Evolutionary conservation across 2,113 vertebrate genomes (phyloP), one percentile per base, ranked within the genome.

Genomic region (Heliornis fulica): DNA sequence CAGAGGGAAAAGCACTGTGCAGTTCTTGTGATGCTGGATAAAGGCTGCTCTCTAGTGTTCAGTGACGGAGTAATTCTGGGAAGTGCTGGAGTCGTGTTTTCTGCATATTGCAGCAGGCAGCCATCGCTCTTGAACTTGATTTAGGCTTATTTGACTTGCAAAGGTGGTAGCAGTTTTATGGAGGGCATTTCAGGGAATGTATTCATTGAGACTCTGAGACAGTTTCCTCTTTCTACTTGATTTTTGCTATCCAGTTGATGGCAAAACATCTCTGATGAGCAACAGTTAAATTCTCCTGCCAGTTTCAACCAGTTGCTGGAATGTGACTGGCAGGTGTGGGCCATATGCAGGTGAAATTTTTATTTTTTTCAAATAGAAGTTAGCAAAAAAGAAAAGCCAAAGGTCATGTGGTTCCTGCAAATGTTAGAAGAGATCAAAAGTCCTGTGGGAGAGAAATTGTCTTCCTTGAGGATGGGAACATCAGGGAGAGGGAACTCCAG

Each of bases 11-110:
- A 54, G 2, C 10, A 4, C 25, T 5, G 19, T 50, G 40, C 6
- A 34, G 3, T 31, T 45, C 40, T 41, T 5, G 15, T 10, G 19
- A n/a, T 2, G 19, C 53, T 94, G 87, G 96, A 78, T 84, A 69
- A 82, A 95, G 71, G 83, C 89, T 96, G 97, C 96, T 76, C 96
- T 96, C 97, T 97, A 84, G 95, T 26, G 97, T 75, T 56, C 83
- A 90, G 32, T 7, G 29, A 4, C 2, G 32, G 57, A 22, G 20
- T 60, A 15, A 19, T 38, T 26, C 83, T 32, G 54, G 36, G 68
- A 69, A 61, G 12, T 3, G 15, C 36, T 28, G 26, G 19, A 64
- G 34, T 6, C 8, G 0, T 6, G 28, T 23, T 6, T 23, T 43
- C n/a, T 15, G 12, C 2, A 1, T 16, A 4, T 12, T n/a, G 48